These are phyloP conservation scores for Mythimna pallens DNA, from an alignment of 2,888 invertebrate genomes.

Conservation along the genomic window DNA sequence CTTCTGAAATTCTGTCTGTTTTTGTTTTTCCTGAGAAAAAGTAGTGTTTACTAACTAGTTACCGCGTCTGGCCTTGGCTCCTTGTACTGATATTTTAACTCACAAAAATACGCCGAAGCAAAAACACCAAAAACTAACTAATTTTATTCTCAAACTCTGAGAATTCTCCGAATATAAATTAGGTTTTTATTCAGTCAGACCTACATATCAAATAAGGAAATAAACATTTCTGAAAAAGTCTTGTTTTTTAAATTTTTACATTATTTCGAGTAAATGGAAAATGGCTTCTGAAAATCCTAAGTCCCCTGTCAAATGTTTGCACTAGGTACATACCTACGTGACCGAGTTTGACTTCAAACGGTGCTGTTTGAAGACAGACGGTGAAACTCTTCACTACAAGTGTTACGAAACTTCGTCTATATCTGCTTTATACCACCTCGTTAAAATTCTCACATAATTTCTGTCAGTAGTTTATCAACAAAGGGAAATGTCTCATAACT, in stretches of 20 bases:
- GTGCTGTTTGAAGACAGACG: conserved; percentile 42
- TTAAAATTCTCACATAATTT: conserved; percentile 56
- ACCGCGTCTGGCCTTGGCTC: conserved; percentile 21
- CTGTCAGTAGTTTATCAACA: conserved; percentile 51
- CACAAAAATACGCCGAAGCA: conserved; percentile 13
- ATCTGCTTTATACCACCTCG: conserved; percentile 47
- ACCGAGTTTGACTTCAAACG: conserved; percentile 61
- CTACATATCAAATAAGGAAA: background rate
- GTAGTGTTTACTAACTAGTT: conserved; percentile 23
- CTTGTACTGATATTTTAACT: conserved; percentile 22
- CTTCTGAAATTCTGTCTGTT: conserved; percentile 13
- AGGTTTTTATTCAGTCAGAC: background rate
- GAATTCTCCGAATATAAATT: background rate
- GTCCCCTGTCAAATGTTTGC: conserved; percentile 31
- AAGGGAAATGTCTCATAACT: conserved; percentile 47
- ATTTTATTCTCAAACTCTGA: conserved; percentile 1
- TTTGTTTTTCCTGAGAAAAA: conserved; percentile 15
- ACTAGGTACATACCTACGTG: conserved; percentile 20
- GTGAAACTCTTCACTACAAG: conserved; percentile 39
- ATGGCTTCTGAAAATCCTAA: background rate
- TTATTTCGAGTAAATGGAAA: background rate
- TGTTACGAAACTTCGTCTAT: conserved; percentile 53
- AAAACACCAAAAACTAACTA: background rate
- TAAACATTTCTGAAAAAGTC: conserved; percentile 6
- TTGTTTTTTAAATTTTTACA: background rate